Evolutionary conservation across 2,113 vertebrate species (phyloP), one percentile per base, ranked within the genome.

Genomic region (Furnarius figulus): DNA sequence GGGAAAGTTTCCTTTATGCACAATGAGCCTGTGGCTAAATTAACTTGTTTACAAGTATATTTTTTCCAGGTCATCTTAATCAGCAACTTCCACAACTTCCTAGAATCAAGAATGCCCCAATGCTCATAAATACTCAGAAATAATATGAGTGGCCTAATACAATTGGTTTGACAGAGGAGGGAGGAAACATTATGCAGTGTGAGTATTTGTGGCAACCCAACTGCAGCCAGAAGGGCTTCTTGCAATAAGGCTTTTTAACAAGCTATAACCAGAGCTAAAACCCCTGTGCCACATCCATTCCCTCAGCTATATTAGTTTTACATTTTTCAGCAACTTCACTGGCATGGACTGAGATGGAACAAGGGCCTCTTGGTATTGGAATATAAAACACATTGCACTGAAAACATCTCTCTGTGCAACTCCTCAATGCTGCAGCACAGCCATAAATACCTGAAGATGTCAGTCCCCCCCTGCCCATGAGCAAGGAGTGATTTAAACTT

Each of bases 331-430:
- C 65, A 28, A 10, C 30, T 72, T 61, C 49, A 9, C 33, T 68
- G 81, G 47, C 30, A 30, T 44, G 28, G 33, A 50, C 59, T 82
- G 33, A 47, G 23, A 12, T 12, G 16, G n/a, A 52, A 50, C 27
- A 37, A 49, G 4, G 7, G 5, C 52, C 93, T 44, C 22, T 46
- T 44, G 44, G 8, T 20, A 12, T 39, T 68, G 46, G 5, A 53
- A 21, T 52, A 14, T 20, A 55, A 72, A 49, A 42, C 30, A 27
- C 16, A 15, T 6, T 0, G 0, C 39, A 4, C 0, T 37, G n/a
- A 27, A 79, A 88, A 50, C 3, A 28, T 13, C 42, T 77, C 23
- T n/a, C 23, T 55, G 5, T 47, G 52, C 46, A 71, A 27, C 37
- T 39, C n/a, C 23, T 14, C 27, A 92, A 80, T 46, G 24, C 18